These are phyloP conservation scores for Malthinus flaveolus DNA, from an alignment of 2,888 invertebrate species.

Conservation along the genomic window DNA sequence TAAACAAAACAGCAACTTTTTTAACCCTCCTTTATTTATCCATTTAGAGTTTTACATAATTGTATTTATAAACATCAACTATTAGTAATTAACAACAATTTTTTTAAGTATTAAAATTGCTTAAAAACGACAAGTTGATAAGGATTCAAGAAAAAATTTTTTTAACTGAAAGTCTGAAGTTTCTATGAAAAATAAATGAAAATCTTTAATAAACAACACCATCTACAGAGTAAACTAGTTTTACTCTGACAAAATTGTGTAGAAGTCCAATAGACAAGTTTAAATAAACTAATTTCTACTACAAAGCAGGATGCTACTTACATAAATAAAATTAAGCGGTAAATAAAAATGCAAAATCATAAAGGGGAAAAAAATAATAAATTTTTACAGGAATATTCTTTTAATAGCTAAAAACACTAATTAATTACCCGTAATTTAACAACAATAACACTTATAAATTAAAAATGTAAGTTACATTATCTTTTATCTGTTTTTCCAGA, in stretches of 20 bases:
- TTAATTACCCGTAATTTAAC: slow-evolving; percentile 24
- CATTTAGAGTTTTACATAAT: no score
- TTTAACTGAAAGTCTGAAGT: slow-evolving; percentile 21
- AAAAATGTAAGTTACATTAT: slow-evolving; percentile 42
- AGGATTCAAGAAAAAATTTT: no score
- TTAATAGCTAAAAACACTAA: slow-evolving; percentile 22
- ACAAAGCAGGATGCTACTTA: slow-evolving; percentile 44
- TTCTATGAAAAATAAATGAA: slow-evolving; percentile 8
- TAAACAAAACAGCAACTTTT: background rate
- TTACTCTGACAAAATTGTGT: slow-evolving; percentile 42
- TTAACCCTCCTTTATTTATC: no score
- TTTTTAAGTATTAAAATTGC: no score
- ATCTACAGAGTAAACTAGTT: slow-evolving; percentile 23
- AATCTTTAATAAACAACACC: slow-evolving; percentile 28
- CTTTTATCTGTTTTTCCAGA: slow-evolving; percentile 60
- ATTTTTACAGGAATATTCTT: slow-evolving; percentile 24
- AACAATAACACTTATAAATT: background rate
- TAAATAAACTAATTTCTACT: slow-evolving; percentile 34
- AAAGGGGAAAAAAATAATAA: slow-evolving; percentile 14
- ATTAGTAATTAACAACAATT: no score
- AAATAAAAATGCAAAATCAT: slow-evolving; percentile 16
- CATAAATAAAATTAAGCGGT: slow-evolving; percentile 25
- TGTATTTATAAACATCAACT: no score
- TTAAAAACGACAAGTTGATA: no score
- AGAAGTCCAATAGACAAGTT: slow-evolving; percentile 54